phyloP scores from a whole-genome alignment of 2,797 vertebrate genomes.

The Sibirionetta formosa region DNA sequence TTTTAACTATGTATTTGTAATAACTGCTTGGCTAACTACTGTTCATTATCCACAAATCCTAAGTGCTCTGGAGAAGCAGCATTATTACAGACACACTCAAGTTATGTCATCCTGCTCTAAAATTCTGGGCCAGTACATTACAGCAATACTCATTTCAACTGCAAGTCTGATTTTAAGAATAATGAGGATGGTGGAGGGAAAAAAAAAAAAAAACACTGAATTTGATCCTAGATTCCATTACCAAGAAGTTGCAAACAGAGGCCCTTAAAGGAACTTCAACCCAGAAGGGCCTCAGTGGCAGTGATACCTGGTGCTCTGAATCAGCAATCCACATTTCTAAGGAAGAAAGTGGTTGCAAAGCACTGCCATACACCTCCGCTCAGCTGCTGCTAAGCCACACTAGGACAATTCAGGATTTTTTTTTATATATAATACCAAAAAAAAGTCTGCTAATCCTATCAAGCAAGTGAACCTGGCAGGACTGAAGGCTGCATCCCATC shows the following conservation, averaged over 20 bases:
- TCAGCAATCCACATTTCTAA: background rate
- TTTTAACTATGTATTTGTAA: background rate
- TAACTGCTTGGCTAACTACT: background rate
- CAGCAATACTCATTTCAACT: background rate
- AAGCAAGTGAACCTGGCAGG: background rate
- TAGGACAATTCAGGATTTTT: background rate
- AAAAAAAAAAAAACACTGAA: background rate
- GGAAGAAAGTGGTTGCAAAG: background rate
- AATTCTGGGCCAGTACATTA: background rate
- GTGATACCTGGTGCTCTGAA: background rate
- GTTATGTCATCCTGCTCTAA: background rate
- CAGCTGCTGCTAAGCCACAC: background rate
- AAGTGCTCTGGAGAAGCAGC: background rate
- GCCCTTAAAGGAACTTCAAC: background rate
- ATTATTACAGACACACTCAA: background rate
- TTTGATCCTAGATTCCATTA: background rate
- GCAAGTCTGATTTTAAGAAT: background rate
- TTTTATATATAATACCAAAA: background rate
- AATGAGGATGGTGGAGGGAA: no score
- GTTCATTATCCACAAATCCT: background rate
- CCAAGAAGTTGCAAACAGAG: background rate
- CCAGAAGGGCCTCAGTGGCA: background rate
- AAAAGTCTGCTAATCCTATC: background rate
- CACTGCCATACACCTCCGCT: background rate
- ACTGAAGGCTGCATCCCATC: background rate